phyloP scores from a whole-genome alignment of 2,113 vertebrate species.

The Ceyx melanurus region DNA sequence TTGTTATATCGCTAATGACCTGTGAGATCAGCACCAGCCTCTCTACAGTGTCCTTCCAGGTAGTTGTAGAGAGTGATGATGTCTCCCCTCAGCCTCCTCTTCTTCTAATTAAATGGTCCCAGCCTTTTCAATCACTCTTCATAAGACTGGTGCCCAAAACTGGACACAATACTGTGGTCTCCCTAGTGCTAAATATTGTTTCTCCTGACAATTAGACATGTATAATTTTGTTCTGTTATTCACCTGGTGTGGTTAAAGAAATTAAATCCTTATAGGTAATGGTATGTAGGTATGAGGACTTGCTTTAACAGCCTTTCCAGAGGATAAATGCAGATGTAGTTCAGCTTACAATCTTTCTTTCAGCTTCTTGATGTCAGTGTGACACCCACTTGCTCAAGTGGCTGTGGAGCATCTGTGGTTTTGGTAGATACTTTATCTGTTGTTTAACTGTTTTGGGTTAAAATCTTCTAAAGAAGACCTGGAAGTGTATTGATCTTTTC shows the following conservation, averaged over 20 bases:
- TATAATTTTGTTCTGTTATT: not conserved
- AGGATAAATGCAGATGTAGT: not conserved
- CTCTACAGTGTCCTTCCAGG: too few relatives aligned
- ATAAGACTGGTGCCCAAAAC: too few relatives aligned
- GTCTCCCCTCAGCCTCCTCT: too few relatives aligned
- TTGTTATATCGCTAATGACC: too few relatives aligned
- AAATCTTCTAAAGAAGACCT: not conserved
- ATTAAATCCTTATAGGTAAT: not conserved
- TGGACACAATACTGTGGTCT: too few relatives aligned
- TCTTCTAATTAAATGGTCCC: too few relatives aligned
- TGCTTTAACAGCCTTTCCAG: not conserved
- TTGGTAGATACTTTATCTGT: not conserved
- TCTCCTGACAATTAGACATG: not conserved
- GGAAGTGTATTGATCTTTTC: not conserved
- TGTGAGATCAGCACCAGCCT: too few relatives aligned
- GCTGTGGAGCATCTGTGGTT: not conserved
- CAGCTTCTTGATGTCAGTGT: rapidly evolving
- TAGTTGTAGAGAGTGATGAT: too few relatives aligned
- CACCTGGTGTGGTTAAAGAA: not conserved
- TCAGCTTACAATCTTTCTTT: not conserved
- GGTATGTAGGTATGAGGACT: not conserved
- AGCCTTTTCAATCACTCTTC: too few relatives aligned
- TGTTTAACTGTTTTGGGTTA: not conserved
- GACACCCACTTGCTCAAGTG: not conserved
- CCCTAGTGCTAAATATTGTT: too few relatives aligned